Evolutionary conservation across 2,797 vertebrate genomes (phyloP).

Genomic region (Amniataba percoides): DNA sequence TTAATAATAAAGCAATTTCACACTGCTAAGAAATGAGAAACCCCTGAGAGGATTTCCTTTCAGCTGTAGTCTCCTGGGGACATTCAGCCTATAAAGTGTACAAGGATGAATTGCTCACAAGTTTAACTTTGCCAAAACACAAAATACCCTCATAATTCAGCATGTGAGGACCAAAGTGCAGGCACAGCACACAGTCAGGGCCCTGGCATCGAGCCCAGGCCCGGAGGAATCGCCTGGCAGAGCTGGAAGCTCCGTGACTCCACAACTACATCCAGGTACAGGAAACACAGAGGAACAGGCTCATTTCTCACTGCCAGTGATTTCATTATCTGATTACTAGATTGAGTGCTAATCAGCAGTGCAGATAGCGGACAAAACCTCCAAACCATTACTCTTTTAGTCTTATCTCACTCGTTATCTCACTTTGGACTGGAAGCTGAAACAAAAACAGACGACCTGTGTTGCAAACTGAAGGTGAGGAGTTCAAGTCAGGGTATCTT

Average conservation of each 20-base stretch:
- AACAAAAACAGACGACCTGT: background rate
- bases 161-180: conserved; percentile 22
- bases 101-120: conserved; percentile 30
- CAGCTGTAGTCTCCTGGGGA: background rate
- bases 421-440: background rate
- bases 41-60: conserved; percentile 24
- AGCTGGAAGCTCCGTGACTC: background rate
- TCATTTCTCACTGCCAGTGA: background rate
- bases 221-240: conserved; percentile 14
- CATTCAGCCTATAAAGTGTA: conserved; percentile 16
- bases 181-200: conserved; percentile 21
- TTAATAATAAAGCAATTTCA: conserved; percentile 44
- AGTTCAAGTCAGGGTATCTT: background rate
- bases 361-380: conserved; percentile 5
- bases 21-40: conserved; percentile 17
- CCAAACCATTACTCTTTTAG: background rate
- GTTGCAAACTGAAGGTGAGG: background rate
- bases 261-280: conserved; percentile 7
- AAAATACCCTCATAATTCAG: conserved; percentile 58
- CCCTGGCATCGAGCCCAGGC: conserved; percentile 32
- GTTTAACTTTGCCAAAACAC: conserved; percentile 34
- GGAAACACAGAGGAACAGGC: background rate
- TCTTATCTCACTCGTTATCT: background rate
- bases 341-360: conserved; percentile 10
- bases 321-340: conserved; percentile 31